Base-by-base conservation (phyloP, 2,113 vertebrate species). In the Benthochromis sp. region DNA sequence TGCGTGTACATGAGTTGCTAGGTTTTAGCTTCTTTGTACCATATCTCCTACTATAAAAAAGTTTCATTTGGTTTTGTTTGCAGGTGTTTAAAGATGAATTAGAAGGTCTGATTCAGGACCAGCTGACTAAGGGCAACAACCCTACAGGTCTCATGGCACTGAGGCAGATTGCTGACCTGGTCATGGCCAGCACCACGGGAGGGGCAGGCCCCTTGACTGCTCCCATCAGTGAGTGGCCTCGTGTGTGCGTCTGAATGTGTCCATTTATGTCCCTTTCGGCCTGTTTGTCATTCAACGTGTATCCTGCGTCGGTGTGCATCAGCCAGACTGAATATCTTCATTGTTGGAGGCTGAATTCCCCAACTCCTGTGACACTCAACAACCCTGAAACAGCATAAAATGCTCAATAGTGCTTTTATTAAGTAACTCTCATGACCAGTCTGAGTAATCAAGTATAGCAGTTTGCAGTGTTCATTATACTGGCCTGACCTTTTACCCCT, bases 31-130 rank as follows among this genome's bases (percentile, higher is more conserved):
- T 55, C 17, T 88, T 80, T 89, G 27, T 63, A 9, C 34, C 63
- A 27, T 24, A 45, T 53, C 24, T 76, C 43, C 16, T 79, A 38
- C 36, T 54, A 7, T 59, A 78, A 59, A 5, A 17, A 4, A 6
- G 8, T 4, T 38, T 38, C 17, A 29, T 78, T 50, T 50, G 43
- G 43, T 81, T 97, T 92, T 95, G 43, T 92, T 61, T 93, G 3
- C 95, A 99, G 98, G 97, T 98, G 92, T 99, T 99, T 95, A 97
- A 98, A 93, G 98, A 99, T 92, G 98, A 99, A 94, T 89, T 99
- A 94, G 98, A 99, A 95, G 97, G 97, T 79, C 97, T 99, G 95
- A 98, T 99, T 92, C 97, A 99, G 94, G 98, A 99, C 92, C 98
- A 99, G 95, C 96, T 97, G 96, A 98, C 97, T 84, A 99, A 99